A percentile compares a stretch with the other conserved stretches of the same genome.
Conservation (phyloP, 2,888 invertebrate species). For the Acholoe squamosa region DNA sequence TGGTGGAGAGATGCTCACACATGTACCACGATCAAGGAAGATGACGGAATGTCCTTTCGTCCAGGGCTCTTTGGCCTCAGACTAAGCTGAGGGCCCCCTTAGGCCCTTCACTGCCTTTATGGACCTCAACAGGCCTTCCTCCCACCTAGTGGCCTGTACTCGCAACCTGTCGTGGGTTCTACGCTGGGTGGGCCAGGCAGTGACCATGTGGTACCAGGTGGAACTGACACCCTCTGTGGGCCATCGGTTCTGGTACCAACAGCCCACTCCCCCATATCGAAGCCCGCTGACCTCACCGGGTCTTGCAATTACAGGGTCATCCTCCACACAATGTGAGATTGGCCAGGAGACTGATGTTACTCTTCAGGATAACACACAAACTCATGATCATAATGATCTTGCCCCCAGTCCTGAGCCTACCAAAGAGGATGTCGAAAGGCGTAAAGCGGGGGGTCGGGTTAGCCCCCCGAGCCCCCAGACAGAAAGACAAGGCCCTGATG, state of each 20-base stretch:
- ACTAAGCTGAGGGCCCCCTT: neutral
- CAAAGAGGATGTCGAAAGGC: too few species aligned
- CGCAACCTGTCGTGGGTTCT: constrained; percentile 2
- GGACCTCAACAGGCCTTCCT: constrained; percentile 4
- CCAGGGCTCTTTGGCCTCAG: neutral
- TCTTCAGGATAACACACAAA: neutral
- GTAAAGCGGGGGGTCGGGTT: neutral
- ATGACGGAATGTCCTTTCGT: neutral
- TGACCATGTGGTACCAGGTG: constrained; percentile 57
- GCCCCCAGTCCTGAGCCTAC: neutral
- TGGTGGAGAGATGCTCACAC: too few species aligned
- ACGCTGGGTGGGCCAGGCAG: constrained; percentile 45
- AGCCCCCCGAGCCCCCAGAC: neutral
- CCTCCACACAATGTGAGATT: neutral
- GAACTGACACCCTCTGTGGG: constrained; percentile 54
- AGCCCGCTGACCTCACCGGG: constrained; percentile 25
- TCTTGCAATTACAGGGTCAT: neutral
- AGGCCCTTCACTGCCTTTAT: neutral
- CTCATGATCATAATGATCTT: neutral
- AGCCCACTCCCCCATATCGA: constrained; percentile 33
- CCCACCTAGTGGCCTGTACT: constrained; percentile 12
- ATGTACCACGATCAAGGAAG: neutral
- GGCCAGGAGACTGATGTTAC: neutral
- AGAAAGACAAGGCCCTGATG: neutral
- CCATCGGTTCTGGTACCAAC: constrained; percentile 49